Percentiles rank a stretch among this genome's conserved stretches.
Conservation (phyloP, 2,888 invertebrate species). For the Cryptocheilus praepositus region DNA sequence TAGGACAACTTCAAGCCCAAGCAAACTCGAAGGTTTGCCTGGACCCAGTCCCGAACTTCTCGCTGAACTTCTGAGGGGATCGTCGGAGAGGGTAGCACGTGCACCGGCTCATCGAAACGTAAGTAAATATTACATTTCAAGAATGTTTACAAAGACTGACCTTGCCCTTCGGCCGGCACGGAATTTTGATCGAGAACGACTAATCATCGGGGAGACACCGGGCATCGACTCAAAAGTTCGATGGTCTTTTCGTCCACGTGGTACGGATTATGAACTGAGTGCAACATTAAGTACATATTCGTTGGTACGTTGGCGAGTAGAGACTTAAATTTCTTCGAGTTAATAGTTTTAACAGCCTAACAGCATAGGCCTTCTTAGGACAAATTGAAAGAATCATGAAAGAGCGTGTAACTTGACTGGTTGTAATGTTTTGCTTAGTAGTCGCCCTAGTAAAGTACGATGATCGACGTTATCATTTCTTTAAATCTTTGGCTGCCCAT, state of each 20-base stretch:
- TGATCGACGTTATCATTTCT: slow-evolving; percentile 35
- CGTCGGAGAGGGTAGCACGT: slow-evolving; percentile 84
- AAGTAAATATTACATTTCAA: slow-evolving; percentile 49
- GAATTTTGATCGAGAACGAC: not conserved
- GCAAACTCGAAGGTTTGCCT: slow-evolving; percentile 82
- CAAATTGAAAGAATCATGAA: no score
- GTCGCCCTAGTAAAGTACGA: slow-evolving; percentile 15
- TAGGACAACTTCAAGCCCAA: slow-evolving; percentile 87
- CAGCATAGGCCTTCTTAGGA: not conserved
- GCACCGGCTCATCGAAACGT: slow-evolving; percentile 68
- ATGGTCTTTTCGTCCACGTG: no score
- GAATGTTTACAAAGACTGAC: slow-evolving; percentile 20
- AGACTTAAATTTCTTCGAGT: not conserved
- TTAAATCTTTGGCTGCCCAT: slow-evolving; percentile 33
- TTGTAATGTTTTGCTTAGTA: no score
- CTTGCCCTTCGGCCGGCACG: slow-evolving; percentile 16
- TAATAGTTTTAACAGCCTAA: not conserved
- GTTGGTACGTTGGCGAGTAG: not conserved
- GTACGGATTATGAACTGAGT: not conserved
- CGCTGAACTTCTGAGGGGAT: slow-evolving; percentile 86
- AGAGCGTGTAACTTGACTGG: no score
- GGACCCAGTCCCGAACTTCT: slow-evolving; percentile 82
- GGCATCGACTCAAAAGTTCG: no score
- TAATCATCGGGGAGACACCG: no score
- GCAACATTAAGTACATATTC: slow-evolving; percentile 2